A percentile compares a stretch with the other conserved stretches of the same genome.
Conservation (phyloP, 2,888 invertebrate genomes). For the Eulithis testata region DNA sequence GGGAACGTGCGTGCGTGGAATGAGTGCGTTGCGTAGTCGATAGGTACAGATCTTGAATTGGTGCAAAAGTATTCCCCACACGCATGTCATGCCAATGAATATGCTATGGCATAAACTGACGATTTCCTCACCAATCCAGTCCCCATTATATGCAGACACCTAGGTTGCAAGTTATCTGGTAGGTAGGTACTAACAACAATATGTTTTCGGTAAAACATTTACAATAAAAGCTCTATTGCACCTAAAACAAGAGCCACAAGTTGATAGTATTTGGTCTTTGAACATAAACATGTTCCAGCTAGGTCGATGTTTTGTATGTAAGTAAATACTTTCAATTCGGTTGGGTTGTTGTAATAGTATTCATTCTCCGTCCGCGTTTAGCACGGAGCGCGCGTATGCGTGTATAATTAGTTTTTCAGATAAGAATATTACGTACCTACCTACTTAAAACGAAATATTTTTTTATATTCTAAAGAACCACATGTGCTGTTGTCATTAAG, state of each 20-base stretch:
- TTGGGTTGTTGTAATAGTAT: conserved; percentile 46
- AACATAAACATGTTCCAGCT: conserved; percentile 55
- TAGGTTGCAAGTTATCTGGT: background rate
- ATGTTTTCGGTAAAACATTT: conserved; percentile 23
- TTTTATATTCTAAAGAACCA: background rate
- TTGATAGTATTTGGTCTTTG: conserved; percentile 28
- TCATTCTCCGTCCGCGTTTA: conserved; percentile 66
- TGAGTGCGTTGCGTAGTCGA: conserved; percentile 11
- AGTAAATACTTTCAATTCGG: conserved; percentile 60
- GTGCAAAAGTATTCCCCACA: conserved; percentile 8
- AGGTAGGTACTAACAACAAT: conserved; percentile 19
- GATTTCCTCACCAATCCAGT: conserved; percentile 1
- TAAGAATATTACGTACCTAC: background rate
- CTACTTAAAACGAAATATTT: conserved; percentile 8
- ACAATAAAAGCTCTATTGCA: conserved; percentile 30
- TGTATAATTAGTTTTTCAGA: conserved; percentile 45
- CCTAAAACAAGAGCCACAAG: conserved; percentile 30
- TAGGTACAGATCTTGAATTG: conserved; percentile 1
- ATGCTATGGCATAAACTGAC: background rate
- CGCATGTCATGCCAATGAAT: conserved; percentile 1
- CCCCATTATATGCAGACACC: conserved; percentile 8
- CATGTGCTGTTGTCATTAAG: conserved; percentile 34
- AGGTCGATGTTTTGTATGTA: conserved; percentile 61
- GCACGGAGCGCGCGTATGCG: conserved; percentile 58
- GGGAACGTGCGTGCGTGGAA: conserved; percentile 6